Evolutionary conservation across 1,140 invertebrate species (phyloP).

Genomic region (Cydia fagiglandana): DNA sequence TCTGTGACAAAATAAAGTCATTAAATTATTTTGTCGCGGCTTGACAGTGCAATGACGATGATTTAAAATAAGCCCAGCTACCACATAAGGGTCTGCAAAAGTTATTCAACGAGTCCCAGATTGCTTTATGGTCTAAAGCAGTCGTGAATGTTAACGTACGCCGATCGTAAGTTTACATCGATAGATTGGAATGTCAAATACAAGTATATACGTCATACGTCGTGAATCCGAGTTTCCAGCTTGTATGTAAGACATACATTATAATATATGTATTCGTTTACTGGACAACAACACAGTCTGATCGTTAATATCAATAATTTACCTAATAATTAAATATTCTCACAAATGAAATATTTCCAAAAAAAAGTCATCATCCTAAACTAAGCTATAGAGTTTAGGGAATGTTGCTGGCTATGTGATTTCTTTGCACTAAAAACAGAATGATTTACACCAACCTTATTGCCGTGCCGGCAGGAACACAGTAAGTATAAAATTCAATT

Average conservation of each 20-base stretch:
- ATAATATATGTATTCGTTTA: too few species aligned
- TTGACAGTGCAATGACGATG: constrained; percentile 39
- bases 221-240: constrained; percentile 2
- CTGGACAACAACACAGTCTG: too few species aligned
- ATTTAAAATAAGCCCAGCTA: constrained; percentile 42
- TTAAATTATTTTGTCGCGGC: constrained; percentile 57
- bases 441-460: background rate
- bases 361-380: background rate
- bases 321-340: background rate
- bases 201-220: background rate
- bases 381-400: background rate
- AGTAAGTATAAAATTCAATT: constrained; percentile 16
- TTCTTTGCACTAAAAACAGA: background rate
- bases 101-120: constrained; percentile 36
- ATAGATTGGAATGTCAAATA: constrained; percentile 24
- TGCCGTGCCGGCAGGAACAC: background rate
- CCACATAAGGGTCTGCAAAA: constrained; percentile 29
- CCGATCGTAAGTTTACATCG: constrained; percentile 19
- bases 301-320: background rate
- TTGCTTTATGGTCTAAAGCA: constrained; percentile 27
- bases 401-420: background rate
- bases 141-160: constrained; percentile 30
- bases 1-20: constrained; percentile 52
- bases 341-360: background rate
- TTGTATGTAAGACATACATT: background rate